Conservation (phyloP, 2,888 invertebrate genomes). For the Dolichopus griseipennis region DNA sequence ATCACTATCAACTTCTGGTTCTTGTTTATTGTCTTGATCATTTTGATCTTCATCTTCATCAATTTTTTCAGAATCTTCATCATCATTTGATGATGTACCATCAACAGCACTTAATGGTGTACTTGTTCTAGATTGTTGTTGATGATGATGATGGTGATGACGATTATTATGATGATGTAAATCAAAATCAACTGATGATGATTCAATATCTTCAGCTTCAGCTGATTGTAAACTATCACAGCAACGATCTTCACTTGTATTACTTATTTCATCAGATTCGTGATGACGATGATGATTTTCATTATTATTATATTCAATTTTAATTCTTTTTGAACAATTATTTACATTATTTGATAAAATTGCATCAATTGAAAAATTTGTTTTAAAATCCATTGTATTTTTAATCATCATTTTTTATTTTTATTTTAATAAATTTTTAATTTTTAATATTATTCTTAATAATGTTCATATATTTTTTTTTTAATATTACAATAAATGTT, state of each 20-base stretch:
- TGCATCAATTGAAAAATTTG: slow-evolving; percentile 73
- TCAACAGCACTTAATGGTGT: slow-evolving; percentile 40
- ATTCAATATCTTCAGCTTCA: slow-evolving; percentile 14
- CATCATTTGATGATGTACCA: slow-evolving; percentile 30
- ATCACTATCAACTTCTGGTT: slow-evolving; percentile 23
- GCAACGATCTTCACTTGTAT: slow-evolving; percentile 15
- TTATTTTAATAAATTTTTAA: not conserved
- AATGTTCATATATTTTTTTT: too few relatives aligned
- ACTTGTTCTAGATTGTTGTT: slow-evolving; percentile 34
- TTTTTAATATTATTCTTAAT: not conserved
- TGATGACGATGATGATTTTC: slow-evolving; percentile 59
- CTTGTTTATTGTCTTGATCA: slow-evolving; percentile 29
- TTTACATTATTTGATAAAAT: slow-evolving; percentile 58
- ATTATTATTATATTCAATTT: slow-evolving; percentile 39
- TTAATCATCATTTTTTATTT: slow-evolving; percentile 33
- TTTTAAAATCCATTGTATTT: slow-evolving; percentile 47
- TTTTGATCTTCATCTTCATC: slow-evolving; percentile 20
- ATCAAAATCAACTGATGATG: slow-evolving; percentile 10
- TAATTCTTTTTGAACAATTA: slow-evolving; percentile 18
- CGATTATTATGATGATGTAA: not conserved
- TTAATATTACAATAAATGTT: not conserved
- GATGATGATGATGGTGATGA: not conserved
- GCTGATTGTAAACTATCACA: slow-evolving; percentile 19
- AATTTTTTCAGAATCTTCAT: slow-evolving; percentile 25
- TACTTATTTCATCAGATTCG: slow-evolving; percentile 25